phyloP scores from a whole-genome alignment of 23 tunicate species.

The Phallusia fumigata region DNA sequence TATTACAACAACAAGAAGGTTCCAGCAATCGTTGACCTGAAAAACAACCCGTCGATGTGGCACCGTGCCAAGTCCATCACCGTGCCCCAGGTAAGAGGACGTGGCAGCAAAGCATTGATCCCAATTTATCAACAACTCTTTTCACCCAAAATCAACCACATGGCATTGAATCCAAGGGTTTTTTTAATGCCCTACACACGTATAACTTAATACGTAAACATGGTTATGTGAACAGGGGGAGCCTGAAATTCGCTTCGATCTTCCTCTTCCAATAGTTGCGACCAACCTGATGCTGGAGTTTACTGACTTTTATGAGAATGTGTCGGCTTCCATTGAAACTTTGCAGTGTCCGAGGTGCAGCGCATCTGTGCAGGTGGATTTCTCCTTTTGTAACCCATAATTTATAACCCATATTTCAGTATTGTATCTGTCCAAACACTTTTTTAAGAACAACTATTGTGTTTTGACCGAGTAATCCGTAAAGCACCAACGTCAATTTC shows the following conservation, averaged over 20 bases:
- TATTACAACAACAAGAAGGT: conserved; percentile 91
- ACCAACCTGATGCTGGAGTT: conserved; percentile 91
- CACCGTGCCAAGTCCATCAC: conserved; percentile 76
- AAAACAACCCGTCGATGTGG: conserved; percentile 95
- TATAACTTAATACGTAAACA: too few relatives aligned
- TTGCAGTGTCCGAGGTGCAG: conserved; percentile 95
- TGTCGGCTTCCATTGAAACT: conserved; percentile 85
- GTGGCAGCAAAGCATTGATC: too few relatives aligned
- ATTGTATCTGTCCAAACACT: too few relatives aligned
- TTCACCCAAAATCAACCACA: too few relatives aligned
- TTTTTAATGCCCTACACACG: too few relatives aligned
- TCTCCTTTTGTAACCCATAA: too few relatives aligned
- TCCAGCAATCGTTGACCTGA: conserved; percentile 90
- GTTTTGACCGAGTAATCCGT: too few relatives aligned
- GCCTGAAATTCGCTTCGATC: conserved; percentile 74
- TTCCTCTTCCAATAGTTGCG: conserved; percentile 91
- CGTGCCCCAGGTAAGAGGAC: conserved; percentile 74
- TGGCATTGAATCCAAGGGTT: too few relatives aligned
- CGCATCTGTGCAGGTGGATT: conserved; percentile 83
- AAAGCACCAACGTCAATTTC: too few relatives aligned
- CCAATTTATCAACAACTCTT: too few relatives aligned
- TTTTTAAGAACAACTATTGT: too few relatives aligned
- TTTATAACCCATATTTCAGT: too few relatives aligned
- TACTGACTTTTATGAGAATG: conserved; percentile 84
- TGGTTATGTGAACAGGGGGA: conserved; percentile 58